Conservation (phyloP, 1,140 invertebrate species). For the Nomia melanderi region DNA sequence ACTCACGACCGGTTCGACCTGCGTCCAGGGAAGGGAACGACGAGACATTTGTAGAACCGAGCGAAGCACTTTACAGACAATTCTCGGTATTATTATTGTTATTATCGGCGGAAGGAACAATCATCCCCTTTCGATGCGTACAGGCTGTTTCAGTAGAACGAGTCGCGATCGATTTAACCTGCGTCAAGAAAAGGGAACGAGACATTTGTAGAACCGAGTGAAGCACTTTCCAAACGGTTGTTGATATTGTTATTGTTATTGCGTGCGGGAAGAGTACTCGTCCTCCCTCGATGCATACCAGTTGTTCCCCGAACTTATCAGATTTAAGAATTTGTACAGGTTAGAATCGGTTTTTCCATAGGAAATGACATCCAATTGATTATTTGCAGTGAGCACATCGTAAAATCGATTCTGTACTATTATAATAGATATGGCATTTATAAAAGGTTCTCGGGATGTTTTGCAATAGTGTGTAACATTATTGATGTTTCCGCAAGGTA, state of each 20-base stretch:
- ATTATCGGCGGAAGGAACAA: constrained; percentile 1
- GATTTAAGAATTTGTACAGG: neutral
- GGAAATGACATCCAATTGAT: too few species aligned
- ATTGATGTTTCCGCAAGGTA: too few species aligned
- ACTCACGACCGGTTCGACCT: neutral
- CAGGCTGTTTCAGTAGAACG: neutral
- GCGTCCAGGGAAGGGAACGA: neutral
- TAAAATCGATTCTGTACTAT: too few species aligned
- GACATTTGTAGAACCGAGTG: neutral
- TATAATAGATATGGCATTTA: too few species aligned
- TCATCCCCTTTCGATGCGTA: neutral
- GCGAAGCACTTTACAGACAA: neutral
- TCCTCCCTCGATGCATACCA: neutral
- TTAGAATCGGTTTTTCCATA: too few species aligned
- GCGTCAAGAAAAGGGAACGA: neutral
- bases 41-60: neutral
- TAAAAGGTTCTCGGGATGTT: too few species aligned
- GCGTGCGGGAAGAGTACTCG: neutral
- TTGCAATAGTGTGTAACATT: too few species aligned
- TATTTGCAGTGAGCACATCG: too few species aligned
- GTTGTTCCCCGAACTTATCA: neutral
- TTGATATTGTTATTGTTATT: constrained; percentile 1
- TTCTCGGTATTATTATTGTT: neutral
- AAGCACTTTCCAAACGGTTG: neutral
- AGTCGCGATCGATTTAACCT: neutral